Evolutionary conservation across 30 jellyfish, hydroid and myxozoan species (phyloP).

Genomic region (Aurelia coerulea): DNA sequence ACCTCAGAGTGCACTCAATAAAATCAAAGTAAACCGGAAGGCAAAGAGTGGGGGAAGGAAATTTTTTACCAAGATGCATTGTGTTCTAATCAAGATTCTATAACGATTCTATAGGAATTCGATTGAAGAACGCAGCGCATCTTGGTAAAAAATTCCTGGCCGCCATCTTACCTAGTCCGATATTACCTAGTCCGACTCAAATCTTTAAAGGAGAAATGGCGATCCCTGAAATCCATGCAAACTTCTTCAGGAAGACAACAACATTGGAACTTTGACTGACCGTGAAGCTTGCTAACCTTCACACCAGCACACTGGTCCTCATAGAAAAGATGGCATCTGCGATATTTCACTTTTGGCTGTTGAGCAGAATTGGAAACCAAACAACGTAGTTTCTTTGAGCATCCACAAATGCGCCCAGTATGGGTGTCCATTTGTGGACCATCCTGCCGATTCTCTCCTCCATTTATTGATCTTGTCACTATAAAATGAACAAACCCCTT

Average conservation of each 20-base stretch:
- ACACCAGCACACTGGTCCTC: constrained; percentile 1
- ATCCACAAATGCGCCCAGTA: constrained; percentile 1
- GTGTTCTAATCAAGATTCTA: too few species aligned
- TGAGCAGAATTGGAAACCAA: neutral
- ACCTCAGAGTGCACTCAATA: too few species aligned
- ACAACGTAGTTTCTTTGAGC: neutral
- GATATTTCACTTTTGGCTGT: neutral
- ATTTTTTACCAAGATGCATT: too few species aligned
- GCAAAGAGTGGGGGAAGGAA: too few species aligned
- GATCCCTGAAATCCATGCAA: neutral
- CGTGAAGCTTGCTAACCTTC: neutral
- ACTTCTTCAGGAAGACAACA: constrained; percentile 7
- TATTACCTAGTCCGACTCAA: neutral
- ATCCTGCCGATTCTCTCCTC: neutral
- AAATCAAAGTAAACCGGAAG: too few species aligned
- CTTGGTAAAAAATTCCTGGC: too few species aligned
- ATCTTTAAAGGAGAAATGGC: neutral
- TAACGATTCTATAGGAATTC: too few species aligned
- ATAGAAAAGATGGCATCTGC: constrained; percentile 1
- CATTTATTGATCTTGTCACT: neutral
- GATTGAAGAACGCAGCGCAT: too few species aligned
- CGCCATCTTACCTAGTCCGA: neutral
- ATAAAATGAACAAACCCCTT: neutral
- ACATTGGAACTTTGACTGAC: neutral
- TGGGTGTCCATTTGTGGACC: neutral